Evolutionary conservation across 1,140 invertebrate species (phyloP).

Genomic region (Aphidius gifuensis): DNA sequence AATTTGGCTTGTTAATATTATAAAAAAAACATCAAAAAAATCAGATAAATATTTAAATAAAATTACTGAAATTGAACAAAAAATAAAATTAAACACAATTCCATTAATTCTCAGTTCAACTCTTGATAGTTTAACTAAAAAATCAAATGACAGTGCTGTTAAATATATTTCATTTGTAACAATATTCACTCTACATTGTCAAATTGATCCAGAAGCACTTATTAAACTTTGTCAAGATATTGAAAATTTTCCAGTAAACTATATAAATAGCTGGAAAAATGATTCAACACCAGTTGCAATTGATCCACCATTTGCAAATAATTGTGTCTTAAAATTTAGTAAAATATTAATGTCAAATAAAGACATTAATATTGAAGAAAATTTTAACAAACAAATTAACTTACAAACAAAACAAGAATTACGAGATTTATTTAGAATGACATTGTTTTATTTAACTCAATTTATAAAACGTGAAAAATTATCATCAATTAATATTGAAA

Average conservation of each 20-base stretch:
- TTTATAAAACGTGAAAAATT: conserved; percentile 27
- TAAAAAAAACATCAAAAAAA: conserved; percentile 35
- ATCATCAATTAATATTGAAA: conserved; percentile 27
- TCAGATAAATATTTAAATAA: conserved; percentile 38
- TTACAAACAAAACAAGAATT: conserved; percentile 27
- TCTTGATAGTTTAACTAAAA: conserved; percentile 34
- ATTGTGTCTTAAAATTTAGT: conserved; percentile 29
- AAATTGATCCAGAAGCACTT: conserved; percentile 37
- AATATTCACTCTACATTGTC: conserved; percentile 41
- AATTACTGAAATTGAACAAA: conserved; percentile 31
- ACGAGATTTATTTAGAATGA: conserved; percentile 31
- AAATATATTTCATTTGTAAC: conserved; percentile 37
- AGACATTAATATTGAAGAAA: conserved; percentile 22
- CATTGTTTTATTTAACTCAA: conserved; percentile 45
- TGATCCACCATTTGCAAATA: conserved; percentile 24
- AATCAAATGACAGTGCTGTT: conserved; percentile 27
- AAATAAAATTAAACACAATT: conserved; percentile 30
- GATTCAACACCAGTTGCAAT: conserved; percentile 16
- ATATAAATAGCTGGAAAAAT: conserved; percentile 36
- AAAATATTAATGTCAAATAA: conserved; percentile 25
- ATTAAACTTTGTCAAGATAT: conserved; percentile 31
- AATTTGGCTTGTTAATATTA: conserved; percentile 40
- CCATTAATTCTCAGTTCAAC: conserved; percentile 37
- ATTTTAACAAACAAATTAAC: conserved; percentile 21
- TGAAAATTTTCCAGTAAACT: conserved; percentile 32